phyloP scores from a whole-genome alignment of 2,797 vertebrate species.

The Nasua narica region DNA sequence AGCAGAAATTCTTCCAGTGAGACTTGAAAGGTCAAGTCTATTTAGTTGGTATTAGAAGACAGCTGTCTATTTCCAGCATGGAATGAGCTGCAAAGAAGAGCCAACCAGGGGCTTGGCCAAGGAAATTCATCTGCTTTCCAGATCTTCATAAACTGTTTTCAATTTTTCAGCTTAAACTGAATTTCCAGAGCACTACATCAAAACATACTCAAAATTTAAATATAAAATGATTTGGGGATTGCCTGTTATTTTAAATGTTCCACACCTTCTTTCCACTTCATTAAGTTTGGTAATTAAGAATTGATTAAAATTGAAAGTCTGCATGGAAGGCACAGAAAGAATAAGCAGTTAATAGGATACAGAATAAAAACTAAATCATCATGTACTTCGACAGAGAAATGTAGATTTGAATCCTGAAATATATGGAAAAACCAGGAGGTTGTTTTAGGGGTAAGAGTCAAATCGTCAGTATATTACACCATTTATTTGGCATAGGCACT shows the following conservation, averaged over 20 bases:
- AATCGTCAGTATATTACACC: background rate
- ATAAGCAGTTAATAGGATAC: background rate
- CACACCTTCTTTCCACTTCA: background rate
- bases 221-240: conserved; percentile 13
- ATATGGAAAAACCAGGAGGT: background rate
- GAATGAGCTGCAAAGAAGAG: background rate
- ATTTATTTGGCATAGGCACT: background rate
- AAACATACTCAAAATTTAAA: conserved; percentile 41
- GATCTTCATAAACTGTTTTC: conserved; percentile 12
- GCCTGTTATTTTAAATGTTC: conserved; percentile 9
- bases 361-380: conserved; percentile 42
- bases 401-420: background rate
- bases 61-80: conserved; percentile 11
- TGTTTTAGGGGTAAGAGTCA: background rate
- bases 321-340: background rate
- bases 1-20: background rate
- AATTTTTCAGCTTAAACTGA: conserved; percentile 2
- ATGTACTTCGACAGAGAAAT: conserved; percentile 24
- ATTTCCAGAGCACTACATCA: conserved; percentile 2
- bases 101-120: background rate
- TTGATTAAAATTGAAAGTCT: conserved; percentile 42
- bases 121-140: conserved; percentile 30
- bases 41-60: conserved; percentile 5
- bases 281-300: conserved; percentile 36
- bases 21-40: conserved; percentile 17